These are phyloP conservation scores for Cryptocheilus praepositus DNA, from an alignment of 2,888 invertebrate genomes.

Conservation along the genomic window DNA sequence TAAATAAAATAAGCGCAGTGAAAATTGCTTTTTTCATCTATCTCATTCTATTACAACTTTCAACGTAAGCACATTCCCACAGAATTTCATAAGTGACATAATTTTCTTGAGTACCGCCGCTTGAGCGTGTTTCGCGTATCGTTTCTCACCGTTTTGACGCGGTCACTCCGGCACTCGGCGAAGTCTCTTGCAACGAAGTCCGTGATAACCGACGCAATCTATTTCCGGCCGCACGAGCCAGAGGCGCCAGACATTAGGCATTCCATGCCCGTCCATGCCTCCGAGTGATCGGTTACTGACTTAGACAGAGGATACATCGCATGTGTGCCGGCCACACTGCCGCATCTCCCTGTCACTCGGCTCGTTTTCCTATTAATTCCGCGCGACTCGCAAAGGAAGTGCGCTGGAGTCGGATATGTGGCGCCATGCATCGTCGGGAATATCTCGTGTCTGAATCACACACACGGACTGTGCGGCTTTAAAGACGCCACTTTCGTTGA, in stretches of 20 bases:
- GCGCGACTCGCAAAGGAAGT: slow-evolving; percentile 62
- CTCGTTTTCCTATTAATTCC: slow-evolving; percentile 60
- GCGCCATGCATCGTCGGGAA: slow-evolving; percentile 67
- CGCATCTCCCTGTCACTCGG: slow-evolving; percentile 39
- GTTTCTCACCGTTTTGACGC: too few relatives aligned
- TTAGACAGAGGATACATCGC: slow-evolving; percentile 28
- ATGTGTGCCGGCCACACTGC: slow-evolving; percentile 21
- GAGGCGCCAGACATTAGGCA: slow-evolving; percentile 54
- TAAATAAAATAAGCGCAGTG: too few relatives aligned
- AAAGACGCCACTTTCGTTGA: slow-evolving; percentile 30
- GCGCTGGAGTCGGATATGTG: slow-evolving; percentile 62
- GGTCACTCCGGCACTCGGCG: too few relatives aligned
- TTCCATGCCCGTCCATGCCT: slow-evolving; percentile 42
- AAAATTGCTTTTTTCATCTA: too few relatives aligned
- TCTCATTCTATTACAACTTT: too few relatives aligned
- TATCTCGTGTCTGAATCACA: slow-evolving; percentile 69
- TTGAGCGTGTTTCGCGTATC: too few relatives aligned
- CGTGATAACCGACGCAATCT: slow-evolving; percentile 47
- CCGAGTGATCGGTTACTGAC: slow-evolving; percentile 47
- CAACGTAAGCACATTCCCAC: too few relatives aligned
- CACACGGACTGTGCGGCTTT: slow-evolving; percentile 7
- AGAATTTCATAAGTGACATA: too few relatives aligned
- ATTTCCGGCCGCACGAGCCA: slow-evolving; percentile 50
- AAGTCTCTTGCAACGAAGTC: background rate
- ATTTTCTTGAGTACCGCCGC: too few relatives aligned